Evolutionary conservation across 2,797 vertebrate genomes (phyloP).

Genomic region (Sardinella longiceps): DNA sequence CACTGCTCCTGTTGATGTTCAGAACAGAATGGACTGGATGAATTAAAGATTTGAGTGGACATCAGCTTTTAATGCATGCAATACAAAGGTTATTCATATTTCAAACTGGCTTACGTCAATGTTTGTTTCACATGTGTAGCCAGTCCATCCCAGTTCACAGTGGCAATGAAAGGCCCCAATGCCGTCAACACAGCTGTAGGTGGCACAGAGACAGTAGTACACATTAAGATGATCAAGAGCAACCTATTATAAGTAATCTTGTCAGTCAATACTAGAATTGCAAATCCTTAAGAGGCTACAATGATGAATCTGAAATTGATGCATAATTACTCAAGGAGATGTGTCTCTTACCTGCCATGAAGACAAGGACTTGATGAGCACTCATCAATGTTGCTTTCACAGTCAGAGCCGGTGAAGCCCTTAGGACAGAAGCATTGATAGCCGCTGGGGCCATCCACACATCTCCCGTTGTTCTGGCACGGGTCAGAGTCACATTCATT

Average conservation of each 20-base stretch:
- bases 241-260: neutral
- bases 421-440: conserved; percentile 76
- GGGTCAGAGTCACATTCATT: conserved; percentile 78
- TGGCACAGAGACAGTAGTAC: conserved; percentile 51
- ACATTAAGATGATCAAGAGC: neutral
- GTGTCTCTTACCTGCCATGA: conserved; percentile 77
- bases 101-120: conserved; percentile 75
- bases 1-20: neutral
- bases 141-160: conserved; percentile 80
- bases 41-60: no score
- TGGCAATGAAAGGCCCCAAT: conserved; percentile 71
- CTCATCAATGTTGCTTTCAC: conserved; percentile 79
- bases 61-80: neutral
- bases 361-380: conserved; percentile 82
- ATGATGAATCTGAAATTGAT: neutral
- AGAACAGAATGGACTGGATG: neutral
- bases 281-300: neutral
- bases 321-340: neutral
- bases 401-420: conserved; percentile 76
- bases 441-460: conserved; percentile 71
- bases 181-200: conserved; percentile 80
- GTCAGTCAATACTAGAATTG: neutral
- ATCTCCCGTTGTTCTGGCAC: conserved; percentile 77
- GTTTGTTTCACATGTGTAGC: conserved; percentile 78
- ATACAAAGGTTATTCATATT: neutral